Conservation (phyloP, 2,797 vertebrate genomes). For the Vireo griseus region DNA sequence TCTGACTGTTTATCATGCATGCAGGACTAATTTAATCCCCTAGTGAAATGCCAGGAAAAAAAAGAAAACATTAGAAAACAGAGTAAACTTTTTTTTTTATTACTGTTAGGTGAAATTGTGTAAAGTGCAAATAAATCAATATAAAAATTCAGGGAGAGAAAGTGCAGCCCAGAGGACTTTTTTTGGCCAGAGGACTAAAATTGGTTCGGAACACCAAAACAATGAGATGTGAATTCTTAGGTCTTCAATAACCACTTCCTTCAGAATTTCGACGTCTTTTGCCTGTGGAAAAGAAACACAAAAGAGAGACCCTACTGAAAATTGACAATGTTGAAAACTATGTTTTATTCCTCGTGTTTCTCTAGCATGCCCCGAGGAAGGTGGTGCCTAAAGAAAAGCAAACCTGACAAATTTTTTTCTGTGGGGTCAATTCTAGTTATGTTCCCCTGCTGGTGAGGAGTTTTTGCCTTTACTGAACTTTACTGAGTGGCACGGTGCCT, state of each 20-base stretch:
- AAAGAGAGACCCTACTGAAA: not conserved
- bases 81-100: not conserved
- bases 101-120: not conserved
- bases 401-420: not conserved
- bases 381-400: not conserved
- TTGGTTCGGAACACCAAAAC: not conserved
- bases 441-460: not conserved
- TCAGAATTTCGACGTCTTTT: not conserved
- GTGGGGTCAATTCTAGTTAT: not conserved
- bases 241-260: not conserved
- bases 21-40: not conserved
- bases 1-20: not conserved
- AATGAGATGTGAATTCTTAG: not conserved
- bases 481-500: not conserved
- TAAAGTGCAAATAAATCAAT: conserved; percentile 7
- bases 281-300: conserved; percentile 37
- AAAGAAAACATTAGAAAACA: not conserved
- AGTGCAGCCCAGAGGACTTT: not conserved
- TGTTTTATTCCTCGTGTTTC: not conserved
- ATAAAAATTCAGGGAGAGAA: not conserved
- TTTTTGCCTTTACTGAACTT: not conserved
- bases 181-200: not conserved
- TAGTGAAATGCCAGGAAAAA: not conserved
- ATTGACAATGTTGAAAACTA: not conserved
- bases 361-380: not conserved